Evolutionary conservation across 2,888 invertebrate species (phyloP), one percentile per base, ranked within the genome.

Genomic region (Petrolisthes manimaculis): DNA sequence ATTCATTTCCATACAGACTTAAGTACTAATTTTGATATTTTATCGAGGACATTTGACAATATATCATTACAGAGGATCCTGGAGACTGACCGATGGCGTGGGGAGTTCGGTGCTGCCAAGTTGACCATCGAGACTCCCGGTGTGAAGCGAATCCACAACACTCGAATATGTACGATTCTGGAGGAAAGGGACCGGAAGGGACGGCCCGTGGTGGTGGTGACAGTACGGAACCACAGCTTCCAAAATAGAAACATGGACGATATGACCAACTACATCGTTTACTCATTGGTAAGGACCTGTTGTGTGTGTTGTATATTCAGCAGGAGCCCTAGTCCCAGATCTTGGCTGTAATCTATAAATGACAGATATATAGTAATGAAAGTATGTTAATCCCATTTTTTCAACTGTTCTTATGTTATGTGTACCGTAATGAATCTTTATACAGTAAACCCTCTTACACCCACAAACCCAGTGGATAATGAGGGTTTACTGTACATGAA

Each of bases 11-110:
- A 37, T 37, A 37, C 37, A 37, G 37, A 37, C 37, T 37, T 1
- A 37, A 2, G 37, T 37, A 2, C 37, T 37, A 37, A 37, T 37
- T 37, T 37, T 37, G 37, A 37, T 37, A 37, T 37, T 37, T 37
- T 37, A 37, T 37, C 2, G 37, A 37, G 37, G 37, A 37, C 37
- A 37, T 37, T 37, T 37, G 37, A 37, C 37, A 37, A 37, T 37
- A 37, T 37, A 37, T 37, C 37, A 37, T 37, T 90, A 74, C 92
- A 96, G 96, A 96, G 95, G 84, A 94, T 96, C 92, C 93, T 96
- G 89, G 96, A 96, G 94, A 96, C 96, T 80, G 96, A 96, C 92
- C 96, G 96, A 93, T 96, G 96, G 96, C 94, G 96, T 90, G 94
- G 94, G 83, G 95, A 96, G 91, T 96, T 96, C 93, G 96, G 95